Evolutionary conservation across 2,797 vertebrate species (phyloP).

Genomic region (Phyllotis vaccarum): DNA sequence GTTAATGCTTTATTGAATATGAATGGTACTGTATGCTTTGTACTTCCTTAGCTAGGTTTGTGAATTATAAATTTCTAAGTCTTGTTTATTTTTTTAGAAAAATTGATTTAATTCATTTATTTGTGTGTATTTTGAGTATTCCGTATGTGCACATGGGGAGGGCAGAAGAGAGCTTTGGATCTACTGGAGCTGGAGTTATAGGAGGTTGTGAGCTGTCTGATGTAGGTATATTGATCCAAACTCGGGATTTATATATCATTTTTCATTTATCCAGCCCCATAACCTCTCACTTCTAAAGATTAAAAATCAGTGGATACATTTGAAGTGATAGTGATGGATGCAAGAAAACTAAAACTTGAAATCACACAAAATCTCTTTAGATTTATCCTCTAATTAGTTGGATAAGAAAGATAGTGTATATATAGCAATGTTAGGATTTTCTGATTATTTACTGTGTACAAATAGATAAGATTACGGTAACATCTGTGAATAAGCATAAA

Average conservation of each 20-base stretch:
- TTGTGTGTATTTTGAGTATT: too few relatives aligned
- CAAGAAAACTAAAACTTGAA: not conserved
- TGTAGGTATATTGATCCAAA: not conserved
- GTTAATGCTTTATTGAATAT: not conserved
- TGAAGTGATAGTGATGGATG: not conserved
- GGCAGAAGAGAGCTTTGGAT: not conserved
- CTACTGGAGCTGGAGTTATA: not conserved
- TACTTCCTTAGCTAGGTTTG: not conserved
- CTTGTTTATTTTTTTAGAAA: not conserved
- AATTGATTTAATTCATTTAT: not conserved
- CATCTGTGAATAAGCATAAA: not conserved
- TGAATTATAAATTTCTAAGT: constrained; percentile 4
- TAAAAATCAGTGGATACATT: not conserved
- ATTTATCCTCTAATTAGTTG: not conserved
- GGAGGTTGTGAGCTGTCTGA: not conserved
- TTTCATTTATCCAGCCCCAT: not conserved
- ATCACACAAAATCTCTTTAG: not conserved
- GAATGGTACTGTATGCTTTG: not conserved
- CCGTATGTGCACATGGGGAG: too few relatives aligned
- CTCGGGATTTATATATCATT: not conserved
- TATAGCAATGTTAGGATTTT: not conserved
- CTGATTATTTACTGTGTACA: not conserved
- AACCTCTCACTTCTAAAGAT: not conserved
- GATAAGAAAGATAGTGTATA: not conserved
- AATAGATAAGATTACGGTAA: not conserved